Evolutionary conservation across 2,113 vertebrate species (phyloP).

Genomic region (Rafetus swinhoei): DNA sequence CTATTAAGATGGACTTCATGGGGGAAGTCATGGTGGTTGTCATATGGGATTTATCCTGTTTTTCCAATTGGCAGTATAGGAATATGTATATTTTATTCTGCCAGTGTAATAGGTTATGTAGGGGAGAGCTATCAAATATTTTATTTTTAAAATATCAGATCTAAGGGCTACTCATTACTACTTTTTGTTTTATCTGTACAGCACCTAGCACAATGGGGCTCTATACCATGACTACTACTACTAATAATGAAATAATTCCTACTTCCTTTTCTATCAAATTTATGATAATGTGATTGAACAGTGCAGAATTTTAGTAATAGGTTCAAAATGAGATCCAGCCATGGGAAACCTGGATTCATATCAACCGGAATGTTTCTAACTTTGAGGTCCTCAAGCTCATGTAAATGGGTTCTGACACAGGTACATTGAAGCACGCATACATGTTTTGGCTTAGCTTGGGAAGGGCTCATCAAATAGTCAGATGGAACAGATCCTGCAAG

Average conservation of each 20-base stretch:
- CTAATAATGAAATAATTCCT: background rate
- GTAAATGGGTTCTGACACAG: fast-evolving
- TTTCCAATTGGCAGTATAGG: background rate
- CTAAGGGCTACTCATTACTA: background rate
- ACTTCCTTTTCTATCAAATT: background rate
- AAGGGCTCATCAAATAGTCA: background rate
- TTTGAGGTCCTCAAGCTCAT: background rate
- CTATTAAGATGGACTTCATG: background rate
- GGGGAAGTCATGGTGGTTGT: background rate
- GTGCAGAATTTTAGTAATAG: background rate
- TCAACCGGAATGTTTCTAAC: background rate
- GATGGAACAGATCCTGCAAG: background rate
- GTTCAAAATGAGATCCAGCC: background rate
- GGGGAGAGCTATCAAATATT: background rate
- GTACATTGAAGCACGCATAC: background rate
- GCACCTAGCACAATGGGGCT: background rate
- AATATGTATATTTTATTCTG: background rate
- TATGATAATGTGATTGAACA: background rate
- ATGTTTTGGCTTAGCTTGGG: background rate
- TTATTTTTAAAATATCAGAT: background rate
- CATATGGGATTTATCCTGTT: background rate
- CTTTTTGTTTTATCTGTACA: background rate
- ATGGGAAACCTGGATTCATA: fast-evolving
- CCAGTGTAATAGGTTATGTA: background rate
- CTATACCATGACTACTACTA: background rate